Conservation (phyloP, 64 coral and sea anemone species). For the Dendronephthya gigantea region DNA sequence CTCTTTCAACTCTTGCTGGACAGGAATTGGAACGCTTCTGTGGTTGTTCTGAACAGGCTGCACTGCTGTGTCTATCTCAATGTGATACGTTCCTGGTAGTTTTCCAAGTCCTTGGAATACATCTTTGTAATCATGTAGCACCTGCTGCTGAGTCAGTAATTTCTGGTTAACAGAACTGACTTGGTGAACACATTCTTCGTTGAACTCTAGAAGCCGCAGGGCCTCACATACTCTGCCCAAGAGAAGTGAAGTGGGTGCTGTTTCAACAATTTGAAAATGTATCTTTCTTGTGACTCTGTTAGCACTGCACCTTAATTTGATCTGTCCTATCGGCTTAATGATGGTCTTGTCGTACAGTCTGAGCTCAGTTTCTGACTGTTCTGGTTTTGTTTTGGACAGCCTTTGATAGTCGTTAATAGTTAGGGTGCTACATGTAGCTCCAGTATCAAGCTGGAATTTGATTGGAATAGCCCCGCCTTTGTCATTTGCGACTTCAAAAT, state of each 20-base stretch:
- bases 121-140: slow-evolving; percentile 25
- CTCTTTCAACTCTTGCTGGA: slow-evolving; percentile 28
- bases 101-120: slow-evolving; percentile 40
- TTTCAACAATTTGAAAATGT: neutral
- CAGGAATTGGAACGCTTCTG: slow-evolving; percentile 37
- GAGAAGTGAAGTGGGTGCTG: neutral
- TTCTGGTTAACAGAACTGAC: too few species aligned
- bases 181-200: slow-evolving; percentile 42
- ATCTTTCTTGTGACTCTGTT: slow-evolving; percentile 32
- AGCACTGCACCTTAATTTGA: slow-evolving; percentile 16
- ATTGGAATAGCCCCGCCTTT: too few species aligned
- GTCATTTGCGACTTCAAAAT: neutral
- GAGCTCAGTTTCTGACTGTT: slow-evolving; percentile 8
- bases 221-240: too few species aligned
- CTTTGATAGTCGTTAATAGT: too few species aligned
- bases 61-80: slow-evolving; percentile 29
- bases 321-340: slow-evolving; percentile 27
- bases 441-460: too few species aligned
- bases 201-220: neutral
- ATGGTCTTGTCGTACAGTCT: slow-evolving; percentile 28
- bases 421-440: too few species aligned
- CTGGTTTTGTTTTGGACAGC: neutral
- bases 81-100: slow-evolving; percentile 32
- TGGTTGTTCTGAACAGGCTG: slow-evolving; percentile 36
- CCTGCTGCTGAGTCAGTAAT: slow-evolving; percentile 10